Conservation (phyloP, 2,888 invertebrate species). For the Apodemia duryi region DNA sequence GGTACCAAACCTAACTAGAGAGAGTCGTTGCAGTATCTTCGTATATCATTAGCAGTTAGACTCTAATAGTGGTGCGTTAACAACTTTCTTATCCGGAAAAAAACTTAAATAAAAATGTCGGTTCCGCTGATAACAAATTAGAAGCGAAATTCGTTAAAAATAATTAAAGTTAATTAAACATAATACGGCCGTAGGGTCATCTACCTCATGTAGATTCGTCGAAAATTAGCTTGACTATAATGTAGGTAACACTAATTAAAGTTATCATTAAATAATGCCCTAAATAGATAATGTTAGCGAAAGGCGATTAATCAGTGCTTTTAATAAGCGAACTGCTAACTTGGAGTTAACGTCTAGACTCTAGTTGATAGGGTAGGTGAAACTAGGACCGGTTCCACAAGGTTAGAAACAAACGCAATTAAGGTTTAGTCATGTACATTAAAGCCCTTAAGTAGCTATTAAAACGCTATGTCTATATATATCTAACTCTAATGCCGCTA, state of each 20-base stretch:
- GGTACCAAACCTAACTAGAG: too few species aligned
- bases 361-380: slow-evolving; percentile 4
- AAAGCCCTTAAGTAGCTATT: slow-evolving; percentile 8
- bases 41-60: too few species aligned
- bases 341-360: neutral
- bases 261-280: neutral
- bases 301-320: slow-evolving; percentile 9
- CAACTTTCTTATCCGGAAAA: too few species aligned
- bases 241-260: slow-evolving; percentile 5
- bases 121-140: too few species aligned
- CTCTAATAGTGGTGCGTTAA: too few species aligned
- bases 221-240: neutral
- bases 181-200: too few species aligned
- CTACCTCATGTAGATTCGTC: neutral
- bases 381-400: neutral
- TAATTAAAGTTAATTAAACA: too few species aligned
- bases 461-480: neutral
- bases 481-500: too few species aligned
- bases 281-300: neutral
- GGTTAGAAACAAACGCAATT: neutral
- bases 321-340: slow-evolving; percentile 10
- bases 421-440: neutral
- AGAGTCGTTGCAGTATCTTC: too few species aligned
- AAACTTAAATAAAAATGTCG: too few species aligned
- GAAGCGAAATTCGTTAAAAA: too few species aligned